Evolutionary conservation across 2,888 invertebrate genomes (phyloP).

Genomic region (Lysandra bellargus): DNA sequence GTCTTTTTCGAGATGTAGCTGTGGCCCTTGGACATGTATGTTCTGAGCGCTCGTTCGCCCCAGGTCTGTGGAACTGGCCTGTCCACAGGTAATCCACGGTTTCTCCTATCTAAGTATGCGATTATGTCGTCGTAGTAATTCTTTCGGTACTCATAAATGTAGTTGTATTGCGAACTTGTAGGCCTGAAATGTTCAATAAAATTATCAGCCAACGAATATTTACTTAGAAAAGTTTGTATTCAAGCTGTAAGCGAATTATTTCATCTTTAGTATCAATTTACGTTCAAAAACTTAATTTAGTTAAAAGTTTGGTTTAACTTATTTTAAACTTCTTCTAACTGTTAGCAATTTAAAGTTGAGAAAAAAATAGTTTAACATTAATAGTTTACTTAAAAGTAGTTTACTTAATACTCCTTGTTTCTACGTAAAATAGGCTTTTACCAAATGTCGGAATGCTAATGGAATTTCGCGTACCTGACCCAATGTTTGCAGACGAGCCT

Average conservation of each 20-base stretch:
- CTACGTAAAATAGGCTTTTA: too few species aligned
- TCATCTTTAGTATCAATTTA: background rate
- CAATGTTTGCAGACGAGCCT: conserved; percentile 89
- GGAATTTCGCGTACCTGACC: conserved; percentile 82
- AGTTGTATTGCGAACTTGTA: conserved; percentile 89
- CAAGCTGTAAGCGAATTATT: background rate
- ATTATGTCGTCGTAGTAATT: conserved; percentile 94
- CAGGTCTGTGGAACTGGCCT: conserved; percentile 90
- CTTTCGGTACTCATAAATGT: conserved; percentile 90
- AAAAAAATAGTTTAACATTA: too few species aligned
- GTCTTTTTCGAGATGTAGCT: conserved; percentile 85
- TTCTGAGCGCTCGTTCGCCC: conserved; percentile 90
- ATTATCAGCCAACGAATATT: background rate
- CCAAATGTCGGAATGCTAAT: background rate
- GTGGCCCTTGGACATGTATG: conserved; percentile 84
- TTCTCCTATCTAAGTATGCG: conserved; percentile 88
- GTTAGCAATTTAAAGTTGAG: background rate
- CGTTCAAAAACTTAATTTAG: background rate
- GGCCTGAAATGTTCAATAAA: conserved; percentile 78
- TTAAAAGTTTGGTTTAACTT: background rate
- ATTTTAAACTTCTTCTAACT: background rate
- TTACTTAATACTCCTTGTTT: too few species aligned
- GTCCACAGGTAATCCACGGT: conserved; percentile 85
- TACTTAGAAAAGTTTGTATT: background rate
- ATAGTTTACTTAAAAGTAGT: too few species aligned